Evolutionary conservation across 1,140 invertebrate species (phyloP).

Genomic region (Ceratitis capitata): DNA sequence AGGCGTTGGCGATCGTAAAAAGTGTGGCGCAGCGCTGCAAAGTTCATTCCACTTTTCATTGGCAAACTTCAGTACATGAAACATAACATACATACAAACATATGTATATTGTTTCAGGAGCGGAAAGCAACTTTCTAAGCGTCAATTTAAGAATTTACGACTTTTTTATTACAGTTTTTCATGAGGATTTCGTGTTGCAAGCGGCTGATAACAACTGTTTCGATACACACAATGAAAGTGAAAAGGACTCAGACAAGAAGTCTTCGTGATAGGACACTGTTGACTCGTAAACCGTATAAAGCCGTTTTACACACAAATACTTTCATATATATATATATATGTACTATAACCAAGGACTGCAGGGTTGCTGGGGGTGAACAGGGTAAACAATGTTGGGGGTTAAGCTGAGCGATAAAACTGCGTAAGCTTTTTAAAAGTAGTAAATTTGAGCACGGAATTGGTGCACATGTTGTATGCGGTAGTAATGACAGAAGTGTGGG

Average conservation of each 20-base stretch:
- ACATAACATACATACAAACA: too few species aligned
- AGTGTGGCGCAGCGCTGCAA: not conserved
- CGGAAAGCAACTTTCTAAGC: not conserved
- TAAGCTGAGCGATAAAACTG: not conserved
- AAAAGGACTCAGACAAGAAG: not conserved
- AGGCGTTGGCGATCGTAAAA: not conserved
- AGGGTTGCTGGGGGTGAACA: not conserved
- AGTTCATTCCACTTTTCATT: conserved; percentile 12
- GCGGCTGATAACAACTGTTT: not conserved
- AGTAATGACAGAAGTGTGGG: not conserved
- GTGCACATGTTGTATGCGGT: too few species aligned
- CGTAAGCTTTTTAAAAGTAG: not conserved
- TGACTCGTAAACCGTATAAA: not conserved
- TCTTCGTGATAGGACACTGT: not conserved
- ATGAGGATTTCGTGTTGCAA: conserved; percentile 10
- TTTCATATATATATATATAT: too few species aligned
- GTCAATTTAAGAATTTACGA: conserved; percentile 38
- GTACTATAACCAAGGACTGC: not conserved
- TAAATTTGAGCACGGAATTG: not conserved
- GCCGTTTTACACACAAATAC: not conserved
- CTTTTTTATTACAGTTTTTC: conserved; percentile 35
- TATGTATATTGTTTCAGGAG: too few species aligned
- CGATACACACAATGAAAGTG: not conserved
- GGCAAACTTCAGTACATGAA: not conserved
- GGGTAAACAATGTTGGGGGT: not conserved